Conservation (phyloP, 2,888 invertebrate genomes). For the Keiferia lycopersicella region DNA sequence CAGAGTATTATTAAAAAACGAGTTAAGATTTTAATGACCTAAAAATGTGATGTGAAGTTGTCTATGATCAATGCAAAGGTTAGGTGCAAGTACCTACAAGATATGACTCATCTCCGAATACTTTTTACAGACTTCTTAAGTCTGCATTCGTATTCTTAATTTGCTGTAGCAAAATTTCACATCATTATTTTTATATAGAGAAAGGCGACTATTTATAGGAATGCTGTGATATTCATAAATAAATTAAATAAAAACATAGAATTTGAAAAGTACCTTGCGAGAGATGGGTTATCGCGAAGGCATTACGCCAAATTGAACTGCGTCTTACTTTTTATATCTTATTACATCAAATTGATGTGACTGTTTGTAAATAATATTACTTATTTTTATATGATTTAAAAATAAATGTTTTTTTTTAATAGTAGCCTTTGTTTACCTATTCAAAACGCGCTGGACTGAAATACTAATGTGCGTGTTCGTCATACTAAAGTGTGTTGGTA, state of each 20-base stretch:
- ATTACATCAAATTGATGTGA: conserved; percentile 79
- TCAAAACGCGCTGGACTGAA: too few relatives aligned
- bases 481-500: too few relatives aligned
- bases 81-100: neutral
- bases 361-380: conserved; percentile 75
- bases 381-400: conserved; percentile 65
- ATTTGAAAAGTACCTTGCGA: conserved; percentile 32
- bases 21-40: too few relatives aligned
- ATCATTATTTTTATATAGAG: conserved; percentile 16
- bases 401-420: conserved; percentile 57
- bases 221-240: conserved; percentile 29
- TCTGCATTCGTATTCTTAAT: neutral
- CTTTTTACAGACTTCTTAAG: neutral
- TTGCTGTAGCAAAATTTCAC: conserved; percentile 25
- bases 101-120: neutral
- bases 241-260: neutral
- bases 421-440: conserved; percentile 18
- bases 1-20: conserved; percentile 33
- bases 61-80: neutral
- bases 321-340: conserved; percentile 49
- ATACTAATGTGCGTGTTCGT: too few relatives aligned
- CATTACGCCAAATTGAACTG: conserved; percentile 59
- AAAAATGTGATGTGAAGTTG: conserved; percentile 5
- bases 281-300: conserved; percentile 43
- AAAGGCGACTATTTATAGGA: conserved; percentile 14